Conservation (phyloP, 2,113 vertebrate species). For the Kryptolebias marmoratus region DNA sequence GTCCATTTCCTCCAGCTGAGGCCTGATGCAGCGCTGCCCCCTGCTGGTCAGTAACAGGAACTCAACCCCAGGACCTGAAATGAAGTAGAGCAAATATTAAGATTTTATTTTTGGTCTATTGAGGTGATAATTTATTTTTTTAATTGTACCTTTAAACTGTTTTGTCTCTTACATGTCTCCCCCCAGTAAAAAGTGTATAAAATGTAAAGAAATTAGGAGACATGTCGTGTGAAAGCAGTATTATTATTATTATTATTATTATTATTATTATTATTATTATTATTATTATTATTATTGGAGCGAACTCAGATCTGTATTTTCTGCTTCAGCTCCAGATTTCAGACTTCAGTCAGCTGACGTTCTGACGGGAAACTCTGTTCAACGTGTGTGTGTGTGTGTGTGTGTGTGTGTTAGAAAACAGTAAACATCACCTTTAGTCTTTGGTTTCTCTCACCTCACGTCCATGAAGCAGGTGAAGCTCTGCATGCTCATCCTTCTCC, state of each 20-base stretch:
- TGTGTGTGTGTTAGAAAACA: slow-evolving; percentile 14
- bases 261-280: too few species aligned
- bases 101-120: slow-evolving; percentile 71
- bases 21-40: slow-evolving; percentile 36
- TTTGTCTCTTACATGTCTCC: slow-evolving; percentile 48
- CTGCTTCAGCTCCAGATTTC: slow-evolving; percentile 12
- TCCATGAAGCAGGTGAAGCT: slow-evolving; percentile 41
- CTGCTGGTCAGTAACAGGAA: slow-evolving; percentile 50
- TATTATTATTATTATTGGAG: slow-evolving; percentile 3
- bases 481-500: slow-evolving; percentile 56
- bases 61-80: slow-evolving; percentile 19
- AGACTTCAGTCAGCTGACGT: slow-evolving; percentile 28
- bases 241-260: slow-evolving; percentile 2
- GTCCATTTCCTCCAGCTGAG: slow-evolving; percentile 24
- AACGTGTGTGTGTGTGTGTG: not conserved
- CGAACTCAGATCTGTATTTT: slow-evolving; percentile 26
- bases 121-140: slow-evolving; percentile 77
- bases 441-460: slow-evolving; percentile 50
- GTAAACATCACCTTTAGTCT: slow-evolving; percentile 39
- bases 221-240: slow-evolving; percentile 37
- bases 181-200: slow-evolving; percentile 43
- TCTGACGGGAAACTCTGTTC: slow-evolving; percentile 20
- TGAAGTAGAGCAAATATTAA: slow-evolving; percentile 40
- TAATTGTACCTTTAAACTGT: slow-evolving; percentile 59
- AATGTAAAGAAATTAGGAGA: slow-evolving; percentile 53